phyloP scores from a whole-genome alignment of 30 jellyfish, hydroid and myxozoan genomes.

The Hydra vulgaris region DNA sequence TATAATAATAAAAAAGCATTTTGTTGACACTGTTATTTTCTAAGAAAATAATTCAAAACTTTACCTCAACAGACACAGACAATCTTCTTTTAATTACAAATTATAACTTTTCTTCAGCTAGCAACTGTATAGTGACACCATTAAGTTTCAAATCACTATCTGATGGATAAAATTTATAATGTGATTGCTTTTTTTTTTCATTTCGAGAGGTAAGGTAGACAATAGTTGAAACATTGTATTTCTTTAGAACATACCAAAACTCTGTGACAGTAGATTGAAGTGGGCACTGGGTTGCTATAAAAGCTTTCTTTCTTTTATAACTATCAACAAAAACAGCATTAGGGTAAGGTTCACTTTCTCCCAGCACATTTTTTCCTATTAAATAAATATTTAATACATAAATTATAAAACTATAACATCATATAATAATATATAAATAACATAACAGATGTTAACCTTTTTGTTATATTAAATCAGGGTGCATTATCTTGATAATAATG shows the following conservation, averaged over 20 bases:
- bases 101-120: slow-evolving; percentile 4
- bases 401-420: too few species aligned
- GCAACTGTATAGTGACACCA: slow-evolving; percentile 20
- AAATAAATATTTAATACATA: neutral
- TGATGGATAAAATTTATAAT: slow-evolving; percentile 14
- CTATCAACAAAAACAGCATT: slow-evolving; percentile 27
- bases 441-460: too few species aligned
- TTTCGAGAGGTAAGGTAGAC: neutral
- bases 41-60: neutral
- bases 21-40: too few species aligned
- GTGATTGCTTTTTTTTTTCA: neutral
- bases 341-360: neutral
- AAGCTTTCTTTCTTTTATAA: slow-evolving; percentile 5
- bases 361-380: neutral
- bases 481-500: too few species aligned
- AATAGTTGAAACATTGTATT: slow-evolving; percentile 13
- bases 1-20: too few species aligned
- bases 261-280: neutral
- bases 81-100: neutral
- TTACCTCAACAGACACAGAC: neutral
- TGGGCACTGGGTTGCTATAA: slow-evolving; percentile 13
- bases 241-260: slow-evolving; percentile 5
- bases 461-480: too few species aligned
- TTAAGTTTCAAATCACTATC: neutral
- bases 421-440: too few species aligned